These are phyloP conservation scores for Drosophila quadrilineata DNA, from an alignment of 1,140 invertebrate genomes.

Conservation along the genomic window DNA sequence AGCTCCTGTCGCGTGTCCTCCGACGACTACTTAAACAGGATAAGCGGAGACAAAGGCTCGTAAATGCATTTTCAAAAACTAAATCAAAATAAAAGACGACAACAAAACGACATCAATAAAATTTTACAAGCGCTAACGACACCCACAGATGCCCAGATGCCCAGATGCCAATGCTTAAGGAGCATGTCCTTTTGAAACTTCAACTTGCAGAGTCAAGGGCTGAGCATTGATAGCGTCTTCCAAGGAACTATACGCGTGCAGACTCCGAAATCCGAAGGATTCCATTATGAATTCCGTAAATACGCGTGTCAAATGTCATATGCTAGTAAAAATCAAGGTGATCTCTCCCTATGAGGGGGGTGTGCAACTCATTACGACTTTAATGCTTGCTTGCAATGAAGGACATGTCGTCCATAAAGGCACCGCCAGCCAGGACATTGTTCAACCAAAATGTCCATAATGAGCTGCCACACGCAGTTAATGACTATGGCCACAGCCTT, in stretches of 20 bases:
- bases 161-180: neutral
- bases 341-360: slow-evolving; percentile 21
- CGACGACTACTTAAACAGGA: slow-evolving; percentile 73
- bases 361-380: slow-evolving; percentile 39
- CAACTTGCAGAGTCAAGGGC: slow-evolving; percentile 34
- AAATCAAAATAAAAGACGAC: slow-evolving; percentile 49
- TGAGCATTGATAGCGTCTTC: neutral
- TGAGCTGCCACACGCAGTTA: slow-evolving; percentile 81
- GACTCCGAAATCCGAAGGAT: slow-evolving; percentile 38
- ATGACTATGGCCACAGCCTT: slow-evolving; percentile 52
- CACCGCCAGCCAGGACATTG: slow-evolving; percentile 41
- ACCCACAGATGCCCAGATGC: slow-evolving; percentile 63
- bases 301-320: slow-evolving; percentile 74
- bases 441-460: slow-evolving; percentile 69
- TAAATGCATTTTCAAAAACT: slow-evolving; percentile 25
- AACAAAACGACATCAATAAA: slow-evolving; percentile 73
- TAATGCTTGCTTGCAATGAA: slow-evolving; percentile 27
- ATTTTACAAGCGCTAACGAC: slow-evolving; percentile 62
- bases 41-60: slow-evolving; percentile 25
- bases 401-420: slow-evolving; percentile 54
- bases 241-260: slow-evolving; percentile 39
- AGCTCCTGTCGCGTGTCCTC: slow-evolving; percentile 80
- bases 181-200: slow-evolving; percentile 10
- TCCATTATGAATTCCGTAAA: slow-evolving; percentile 74
- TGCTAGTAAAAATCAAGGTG: slow-evolving; percentile 66